phyloP scores from a whole-genome alignment of 2,888 invertebrate genomes.

The Acleris holmiana region DNA sequence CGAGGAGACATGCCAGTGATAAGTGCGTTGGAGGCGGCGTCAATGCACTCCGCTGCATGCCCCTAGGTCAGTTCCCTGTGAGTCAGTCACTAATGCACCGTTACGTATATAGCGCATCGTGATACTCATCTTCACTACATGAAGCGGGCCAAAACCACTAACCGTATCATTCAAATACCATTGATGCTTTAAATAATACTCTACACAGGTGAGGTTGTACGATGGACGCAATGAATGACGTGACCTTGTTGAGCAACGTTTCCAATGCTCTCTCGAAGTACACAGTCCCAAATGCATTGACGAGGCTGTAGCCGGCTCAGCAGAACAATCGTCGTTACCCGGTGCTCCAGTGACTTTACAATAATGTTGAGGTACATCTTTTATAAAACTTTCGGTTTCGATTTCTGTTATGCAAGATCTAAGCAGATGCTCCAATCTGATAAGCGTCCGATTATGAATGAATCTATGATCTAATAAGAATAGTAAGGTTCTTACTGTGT shows the following conservation, averaged over 20 bases:
- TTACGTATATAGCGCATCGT: conserved; percentile 73
- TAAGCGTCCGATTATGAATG: conserved; percentile 33
- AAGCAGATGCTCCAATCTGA: conserved; percentile 43
- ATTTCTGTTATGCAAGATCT: conserved; percentile 55
- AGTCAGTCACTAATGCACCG: conserved; percentile 79
- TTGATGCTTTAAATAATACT: conserved; percentile 38
- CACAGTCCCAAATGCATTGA: conserved; percentile 52
- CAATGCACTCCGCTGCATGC: conserved; percentile 82
- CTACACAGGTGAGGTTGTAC: not conserved
- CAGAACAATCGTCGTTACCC: conserved; percentile 72
- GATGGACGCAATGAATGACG: conserved; percentile 48
- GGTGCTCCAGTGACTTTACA: conserved; percentile 77
- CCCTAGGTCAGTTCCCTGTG: conserved; percentile 84
- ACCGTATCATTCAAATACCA: conserved; percentile 27
- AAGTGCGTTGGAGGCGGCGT: conserved; percentile 75
- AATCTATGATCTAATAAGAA: conserved; percentile 25
- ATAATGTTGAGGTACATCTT: conserved; percentile 66
- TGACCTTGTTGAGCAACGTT: conserved; percentile 25
- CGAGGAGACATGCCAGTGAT: conserved; percentile 78
- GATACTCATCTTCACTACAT: conserved; percentile 59
- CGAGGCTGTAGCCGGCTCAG: conserved; percentile 57
- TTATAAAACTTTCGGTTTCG: conserved; percentile 74
- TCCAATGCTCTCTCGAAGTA: conserved; percentile 40
- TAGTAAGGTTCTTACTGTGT: not conserved
- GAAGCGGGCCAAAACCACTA: conserved; percentile 23